Evolutionary conservation across 2,113 vertebrate genomes (phyloP).

Genomic region (Campylorhamphus procurvoides): DNA sequence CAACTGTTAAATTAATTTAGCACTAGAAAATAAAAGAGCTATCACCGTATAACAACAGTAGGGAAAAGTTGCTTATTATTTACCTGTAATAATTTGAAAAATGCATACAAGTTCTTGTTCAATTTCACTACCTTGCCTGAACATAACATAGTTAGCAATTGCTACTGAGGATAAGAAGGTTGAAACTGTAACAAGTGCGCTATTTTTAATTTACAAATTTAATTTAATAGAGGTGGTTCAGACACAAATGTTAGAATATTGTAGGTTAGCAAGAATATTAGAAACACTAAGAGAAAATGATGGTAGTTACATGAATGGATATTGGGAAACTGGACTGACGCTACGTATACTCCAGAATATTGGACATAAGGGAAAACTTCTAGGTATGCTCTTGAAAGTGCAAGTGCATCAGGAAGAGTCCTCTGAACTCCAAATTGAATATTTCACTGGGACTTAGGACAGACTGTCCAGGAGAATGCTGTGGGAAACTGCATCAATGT

Average conservation of each 20-base stretch:
- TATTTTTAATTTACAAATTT: neutral
- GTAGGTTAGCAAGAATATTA: neutral
- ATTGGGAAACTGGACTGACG: neutral
- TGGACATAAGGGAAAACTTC: neutral
- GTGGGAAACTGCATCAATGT: neutral
- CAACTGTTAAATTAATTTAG: constrained; percentile 40
- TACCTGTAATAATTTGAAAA: constrained; percentile 10
- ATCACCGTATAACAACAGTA: neutral
- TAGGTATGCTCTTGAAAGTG: neutral
- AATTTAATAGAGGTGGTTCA: neutral
- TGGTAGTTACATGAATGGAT: neutral
- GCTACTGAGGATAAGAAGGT: neutral
- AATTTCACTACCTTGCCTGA: neutral
- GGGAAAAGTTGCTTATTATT: constrained; percentile 1
- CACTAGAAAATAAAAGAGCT: constrained; percentile 5
- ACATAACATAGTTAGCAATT: neutral
- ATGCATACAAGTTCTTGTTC: neutral
- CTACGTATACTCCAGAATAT: neutral
- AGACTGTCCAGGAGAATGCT: neutral
- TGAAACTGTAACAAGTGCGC: neutral
- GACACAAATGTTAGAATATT: neutral
- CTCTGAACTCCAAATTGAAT: neutral
- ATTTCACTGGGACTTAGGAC: neutral
- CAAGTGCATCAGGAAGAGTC: neutral
- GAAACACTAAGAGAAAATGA: neutral